Conservation (phyloP, 2,113 vertebrate species). For the Ascaphus truei region DNA sequence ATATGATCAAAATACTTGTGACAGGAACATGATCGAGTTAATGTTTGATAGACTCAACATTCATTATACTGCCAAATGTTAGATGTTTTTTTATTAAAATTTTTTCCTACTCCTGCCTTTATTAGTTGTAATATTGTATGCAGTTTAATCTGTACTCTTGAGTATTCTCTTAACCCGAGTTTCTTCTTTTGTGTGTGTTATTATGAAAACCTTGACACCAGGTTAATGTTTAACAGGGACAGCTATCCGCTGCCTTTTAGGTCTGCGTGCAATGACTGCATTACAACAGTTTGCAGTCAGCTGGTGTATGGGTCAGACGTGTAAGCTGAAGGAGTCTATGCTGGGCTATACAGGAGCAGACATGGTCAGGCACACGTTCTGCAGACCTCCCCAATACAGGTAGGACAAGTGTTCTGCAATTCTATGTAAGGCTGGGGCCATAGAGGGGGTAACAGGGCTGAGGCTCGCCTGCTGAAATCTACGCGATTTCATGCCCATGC, state of each 20-base stretch:
- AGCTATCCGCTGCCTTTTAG: constrained; percentile 4
- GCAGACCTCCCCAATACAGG: constrained; percentile 3
- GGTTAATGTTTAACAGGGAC: constrained; percentile 43
- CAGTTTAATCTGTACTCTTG: neutral
- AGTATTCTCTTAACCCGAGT: neutral
- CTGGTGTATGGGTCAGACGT: neutral
- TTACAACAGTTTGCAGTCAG: constrained; percentile 7
- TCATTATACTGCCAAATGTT: neutral
- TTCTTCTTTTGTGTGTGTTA: constrained; percentile 21
- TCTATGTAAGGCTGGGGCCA: too few species aligned
- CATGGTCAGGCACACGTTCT: constrained; percentile 31
- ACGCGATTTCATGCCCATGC: too few species aligned
- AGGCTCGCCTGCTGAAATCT: too few species aligned
- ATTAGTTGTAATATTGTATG: too few species aligned
- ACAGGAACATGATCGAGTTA: constrained; percentile 43
- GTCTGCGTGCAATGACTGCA: constrained; percentile 26
- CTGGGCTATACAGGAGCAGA: neutral
- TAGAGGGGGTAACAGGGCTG: too few species aligned
- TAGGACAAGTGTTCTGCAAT: constrained; percentile 4
- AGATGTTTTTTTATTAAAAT: neutral
- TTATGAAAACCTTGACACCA: constrained; percentile 34
- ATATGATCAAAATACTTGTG: constrained; percentile 36
- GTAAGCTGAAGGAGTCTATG: neutral
- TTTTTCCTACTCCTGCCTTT: neutral
- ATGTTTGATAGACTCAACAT: constrained; percentile 38